These are phyloP conservation scores for Recurvirostra avosetta DNA, from an alignment of 2,113 vertebrate species.

Conservation along the genomic window DNA sequence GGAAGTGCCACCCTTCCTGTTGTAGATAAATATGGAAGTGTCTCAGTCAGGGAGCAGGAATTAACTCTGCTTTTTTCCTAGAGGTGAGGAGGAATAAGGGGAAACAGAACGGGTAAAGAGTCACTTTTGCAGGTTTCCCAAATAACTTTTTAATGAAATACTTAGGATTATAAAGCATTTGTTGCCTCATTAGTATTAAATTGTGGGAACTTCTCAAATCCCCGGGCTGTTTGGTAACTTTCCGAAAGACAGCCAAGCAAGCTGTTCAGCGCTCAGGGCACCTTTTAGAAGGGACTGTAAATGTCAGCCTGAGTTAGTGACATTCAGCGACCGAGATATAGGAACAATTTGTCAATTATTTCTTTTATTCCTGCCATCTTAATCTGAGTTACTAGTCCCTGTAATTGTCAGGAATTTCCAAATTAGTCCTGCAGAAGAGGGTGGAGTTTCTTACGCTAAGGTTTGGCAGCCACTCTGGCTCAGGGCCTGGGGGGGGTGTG, in stretches of 20 bases:
- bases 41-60: slow-evolving; percentile 2
- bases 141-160: slow-evolving; percentile 15
- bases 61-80: slow-evolving; percentile 32
- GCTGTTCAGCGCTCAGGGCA: not conserved
- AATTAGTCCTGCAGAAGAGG: slow-evolving; percentile 27
- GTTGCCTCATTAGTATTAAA: slow-evolving; percentile 14
- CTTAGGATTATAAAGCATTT: slow-evolving; percentile 20
- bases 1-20: slow-evolving; percentile 65
- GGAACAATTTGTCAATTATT: not conserved
- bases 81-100: not conserved
- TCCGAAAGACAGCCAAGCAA: not conserved
- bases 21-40: slow-evolving; percentile 30
- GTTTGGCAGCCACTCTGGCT: not conserved
- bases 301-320: not conserved
- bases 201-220: not conserved
- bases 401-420: slow-evolving; percentile 29
- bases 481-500: not conserved
- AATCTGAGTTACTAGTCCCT: not conserved
- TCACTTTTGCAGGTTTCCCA: not conserved
- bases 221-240: not conserved
- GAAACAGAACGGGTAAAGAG: not conserved
- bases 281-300: not conserved
- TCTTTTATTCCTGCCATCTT: slow-evolving; percentile 3
- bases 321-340: not conserved
- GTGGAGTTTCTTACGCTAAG: slow-evolving; percentile 4